phyloP scores from a whole-genome alignment of 2,113 vertebrate genomes.

The Nycticryphes semicollaris region DNA sequence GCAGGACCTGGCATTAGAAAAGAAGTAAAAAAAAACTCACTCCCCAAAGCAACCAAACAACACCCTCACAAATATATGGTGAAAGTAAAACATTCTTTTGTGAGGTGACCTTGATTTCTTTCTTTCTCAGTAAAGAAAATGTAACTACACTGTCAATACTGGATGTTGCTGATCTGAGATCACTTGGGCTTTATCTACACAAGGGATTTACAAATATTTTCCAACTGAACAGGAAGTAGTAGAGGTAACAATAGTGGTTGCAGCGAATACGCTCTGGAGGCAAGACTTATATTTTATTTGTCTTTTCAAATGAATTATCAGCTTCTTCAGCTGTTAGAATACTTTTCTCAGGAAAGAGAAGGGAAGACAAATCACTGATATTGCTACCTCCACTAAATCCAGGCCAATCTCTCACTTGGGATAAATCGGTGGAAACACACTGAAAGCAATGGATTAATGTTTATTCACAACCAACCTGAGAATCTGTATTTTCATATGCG shows the following conservation, averaged over 20 bases:
- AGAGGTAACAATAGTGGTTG: not conserved
- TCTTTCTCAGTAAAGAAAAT: not conserved
- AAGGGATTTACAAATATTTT: not conserved
- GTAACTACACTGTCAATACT: not conserved
- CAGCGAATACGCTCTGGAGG: not conserved
- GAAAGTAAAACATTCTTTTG: not conserved
- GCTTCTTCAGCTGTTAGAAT: not conserved
- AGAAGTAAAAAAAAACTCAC: not conserved
- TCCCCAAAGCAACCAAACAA: not conserved
- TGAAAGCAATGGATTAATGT: not conserved
- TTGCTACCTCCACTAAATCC: not conserved
- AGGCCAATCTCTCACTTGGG: not conserved
- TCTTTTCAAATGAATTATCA: slow-evolving; percentile 3
- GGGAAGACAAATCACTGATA: not conserved
- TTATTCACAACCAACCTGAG: not conserved
- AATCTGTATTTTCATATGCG: not conserved
- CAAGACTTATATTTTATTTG: not conserved
- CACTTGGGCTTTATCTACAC: not conserved
- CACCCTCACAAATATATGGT: not conserved
- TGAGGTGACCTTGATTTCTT: not conserved
- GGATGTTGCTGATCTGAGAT: not conserved
- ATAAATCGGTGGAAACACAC: not conserved
- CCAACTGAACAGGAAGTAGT: not conserved
- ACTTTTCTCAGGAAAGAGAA: not conserved
- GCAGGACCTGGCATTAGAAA: not conserved